phyloP scores from a whole-genome alignment of 2,797 vertebrate species.

The Protosalanx chinensis region DNA sequence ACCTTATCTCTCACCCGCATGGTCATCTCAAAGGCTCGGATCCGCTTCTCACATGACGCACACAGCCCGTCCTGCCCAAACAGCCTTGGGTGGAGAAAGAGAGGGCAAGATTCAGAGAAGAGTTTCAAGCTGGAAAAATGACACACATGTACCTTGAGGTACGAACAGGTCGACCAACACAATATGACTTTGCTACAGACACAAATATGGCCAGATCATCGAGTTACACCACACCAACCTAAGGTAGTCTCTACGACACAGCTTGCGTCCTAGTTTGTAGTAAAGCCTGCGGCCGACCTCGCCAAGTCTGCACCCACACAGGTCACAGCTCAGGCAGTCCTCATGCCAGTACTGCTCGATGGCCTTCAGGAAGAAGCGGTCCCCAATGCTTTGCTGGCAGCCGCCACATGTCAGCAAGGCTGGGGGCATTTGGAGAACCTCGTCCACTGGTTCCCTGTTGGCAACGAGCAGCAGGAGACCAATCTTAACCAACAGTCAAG shows the following conservation, averaged over 20 bases:
- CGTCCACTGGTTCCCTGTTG: constrained; percentile 92
- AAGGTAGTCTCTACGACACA: constrained; percentile 96
- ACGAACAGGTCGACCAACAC: neutral
- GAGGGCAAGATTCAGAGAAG: neutral
- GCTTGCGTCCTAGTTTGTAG: constrained; percentile 95
- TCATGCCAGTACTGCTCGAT: constrained; percentile 99
- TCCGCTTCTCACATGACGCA: constrained; percentile 95
- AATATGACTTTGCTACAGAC: neutral
- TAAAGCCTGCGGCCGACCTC: constrained; percentile 94
- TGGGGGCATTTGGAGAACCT: constrained; percentile 96
- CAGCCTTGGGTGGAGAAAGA: constrained; percentile 67
- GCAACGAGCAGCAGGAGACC: neutral
- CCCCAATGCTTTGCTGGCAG: constrained; percentile 97
- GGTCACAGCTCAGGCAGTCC: constrained; percentile 97
- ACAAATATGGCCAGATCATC: neutral
- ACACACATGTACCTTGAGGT: no score
- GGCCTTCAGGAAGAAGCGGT: constrained; percentile 98
- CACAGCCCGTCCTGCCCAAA: constrained; percentile 98
- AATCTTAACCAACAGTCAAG: neutral
- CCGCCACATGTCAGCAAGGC: constrained; percentile 94
- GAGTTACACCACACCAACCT: constrained; percentile 69
- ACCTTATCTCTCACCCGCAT: constrained; percentile 99
- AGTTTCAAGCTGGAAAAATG: neutral
- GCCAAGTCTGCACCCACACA: constrained; percentile 93
- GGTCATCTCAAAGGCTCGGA: constrained; percentile 98